Conservation (phyloP, 2,113 vertebrate genomes). For the Mesembrinibis cayennensis region DNA sequence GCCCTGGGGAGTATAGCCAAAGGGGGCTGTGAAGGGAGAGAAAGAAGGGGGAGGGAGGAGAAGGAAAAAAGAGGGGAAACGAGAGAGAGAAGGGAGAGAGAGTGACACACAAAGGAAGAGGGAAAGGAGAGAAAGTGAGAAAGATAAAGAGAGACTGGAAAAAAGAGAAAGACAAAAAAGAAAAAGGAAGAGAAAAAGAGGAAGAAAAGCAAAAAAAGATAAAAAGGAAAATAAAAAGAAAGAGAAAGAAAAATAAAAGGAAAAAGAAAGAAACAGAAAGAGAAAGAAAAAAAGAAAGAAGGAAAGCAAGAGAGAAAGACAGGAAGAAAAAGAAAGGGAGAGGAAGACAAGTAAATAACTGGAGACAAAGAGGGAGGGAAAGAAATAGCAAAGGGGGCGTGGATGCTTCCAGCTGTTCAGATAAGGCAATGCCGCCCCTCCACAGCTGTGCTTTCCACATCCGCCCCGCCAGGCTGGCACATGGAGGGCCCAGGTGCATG, state of each 20-base stretch:
- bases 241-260: not conserved
- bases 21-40: not conserved
- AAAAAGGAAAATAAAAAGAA: too few relatives aligned
- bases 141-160: not conserved
- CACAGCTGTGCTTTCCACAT: not conserved
- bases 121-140: not conserved
- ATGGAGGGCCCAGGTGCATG: not conserved
- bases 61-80: not conserved
- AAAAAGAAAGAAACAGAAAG: not conserved
- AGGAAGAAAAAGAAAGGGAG: not conserved
- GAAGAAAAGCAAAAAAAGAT: too few relatives aligned
- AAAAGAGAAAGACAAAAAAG: too few relatives aligned
- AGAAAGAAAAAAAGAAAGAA: not conserved
- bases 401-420: not conserved
- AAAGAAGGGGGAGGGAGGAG: not conserved
- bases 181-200: not conserved
- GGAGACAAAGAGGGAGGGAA: not conserved
- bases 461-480: not conserved
- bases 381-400: not conserved
- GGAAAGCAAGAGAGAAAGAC: not conserved
- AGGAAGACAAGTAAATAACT: not conserved
- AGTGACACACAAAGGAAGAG: not conserved
- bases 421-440: rapidly evolving
- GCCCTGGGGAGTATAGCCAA: not conserved
- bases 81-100: not conserved